Base-by-base conservation (phyloP, 1,140 invertebrate genomes). In the Platyura marginata region DNA sequence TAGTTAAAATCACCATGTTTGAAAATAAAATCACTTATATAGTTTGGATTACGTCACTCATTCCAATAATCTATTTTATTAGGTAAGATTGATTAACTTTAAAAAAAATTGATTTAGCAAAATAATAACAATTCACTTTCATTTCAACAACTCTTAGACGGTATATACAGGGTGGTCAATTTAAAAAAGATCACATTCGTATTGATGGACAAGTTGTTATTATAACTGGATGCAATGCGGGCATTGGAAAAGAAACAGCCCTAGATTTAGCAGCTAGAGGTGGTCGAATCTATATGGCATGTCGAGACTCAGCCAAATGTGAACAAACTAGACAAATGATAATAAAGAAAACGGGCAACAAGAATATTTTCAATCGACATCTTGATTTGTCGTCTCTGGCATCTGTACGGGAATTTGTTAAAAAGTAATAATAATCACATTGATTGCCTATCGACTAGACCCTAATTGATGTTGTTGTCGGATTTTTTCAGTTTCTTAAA, bases 191-290 rank as follows among this genome's bases (percentile, higher is more conserved):
- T 41, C 6, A 29, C 13, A 15, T 36, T 36, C 48, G 58, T 5
- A 59, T 60, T 35, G 59, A 59, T 45, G 59, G 56, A 43, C 60
- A 61, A 46, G 55, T 61, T 44, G 58, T 60, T 2, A 59, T 61
- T 21, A 54, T 61, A 0, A 61, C 59, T n/a, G 90, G 90, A n/a
- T 81, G 79, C 29, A 89, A 83, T 58, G 70, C 71, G 42, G 84
- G 87, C 4, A 83, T 93, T 49, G 88, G 88, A 11, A 80, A 77
- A 64, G 80, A 81, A 62, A 77, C 80, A 16, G 77, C 76, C 0
- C 58, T 64, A 46, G 72, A 77, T 47, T 61, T 88, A 41, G 82
- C 79, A 1, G 67, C 61, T 44, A 57, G 76, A 49, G 72, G 78
- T 11, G 86, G 81, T 2, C 73, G 72, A 65, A 75, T 90, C 38